Evolutionary conservation across 2,888 invertebrate genomes (phyloP).

Genomic region (Spilosoma lubricipeda): DNA sequence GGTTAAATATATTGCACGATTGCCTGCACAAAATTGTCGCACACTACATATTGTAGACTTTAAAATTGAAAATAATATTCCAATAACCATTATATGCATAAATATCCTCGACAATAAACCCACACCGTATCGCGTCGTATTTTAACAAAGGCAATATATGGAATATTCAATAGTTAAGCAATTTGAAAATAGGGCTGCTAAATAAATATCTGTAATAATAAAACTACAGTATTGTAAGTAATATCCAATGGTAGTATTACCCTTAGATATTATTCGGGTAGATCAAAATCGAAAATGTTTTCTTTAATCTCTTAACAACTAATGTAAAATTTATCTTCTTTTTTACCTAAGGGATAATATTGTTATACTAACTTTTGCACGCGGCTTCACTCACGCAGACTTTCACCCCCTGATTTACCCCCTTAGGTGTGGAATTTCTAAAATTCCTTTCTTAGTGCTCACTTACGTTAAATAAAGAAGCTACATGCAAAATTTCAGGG

Average conservation of each 20-base stretch:
- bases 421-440: too few species aligned
- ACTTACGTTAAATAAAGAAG: too few species aligned
- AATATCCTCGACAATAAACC: slow-evolving; percentile 42
- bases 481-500: too few species aligned
- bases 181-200: slow-evolving; percentile 34
- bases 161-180: slow-evolving; percentile 43
- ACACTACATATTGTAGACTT: slow-evolving; percentile 30
- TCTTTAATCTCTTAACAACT: background rate
- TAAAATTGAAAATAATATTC: slow-evolving; percentile 40
- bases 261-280: background rate
- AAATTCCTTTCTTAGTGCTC: too few species aligned
- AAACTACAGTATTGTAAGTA: too few species aligned
- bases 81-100: slow-evolving; percentile 36
- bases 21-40: background rate
- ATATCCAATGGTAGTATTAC: too few species aligned
- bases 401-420: too few species aligned
- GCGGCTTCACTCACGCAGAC: too few species aligned
- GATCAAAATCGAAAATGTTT: background rate
- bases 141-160: slow-evolving; percentile 49
- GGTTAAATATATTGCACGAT: background rate
- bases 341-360: too few species aligned
- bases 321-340: background rate
- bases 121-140: slow-evolving; percentile 29
- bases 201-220: background rate
- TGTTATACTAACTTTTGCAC: too few species aligned